Conservation (phyloP, 2,797 vertebrate genomes). For the Dipus sagitta region DNA sequence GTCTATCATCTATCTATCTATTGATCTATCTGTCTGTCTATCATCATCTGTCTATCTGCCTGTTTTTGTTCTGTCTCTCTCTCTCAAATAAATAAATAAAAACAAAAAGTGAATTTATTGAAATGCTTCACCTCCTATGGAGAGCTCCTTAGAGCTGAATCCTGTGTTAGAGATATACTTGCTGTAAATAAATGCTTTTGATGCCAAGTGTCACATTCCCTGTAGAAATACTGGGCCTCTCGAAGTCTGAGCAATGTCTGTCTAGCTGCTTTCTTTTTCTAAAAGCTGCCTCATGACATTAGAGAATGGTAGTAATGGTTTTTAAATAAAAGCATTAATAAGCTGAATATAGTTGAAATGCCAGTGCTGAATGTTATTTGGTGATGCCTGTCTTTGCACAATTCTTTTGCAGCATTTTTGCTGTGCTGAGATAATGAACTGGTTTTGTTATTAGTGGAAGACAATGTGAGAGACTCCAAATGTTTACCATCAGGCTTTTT, state of each 20-base stretch:
- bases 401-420: constrained; percentile 56
- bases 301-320: constrained; percentile 33
- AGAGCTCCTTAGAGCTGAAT: constrained; percentile 7
- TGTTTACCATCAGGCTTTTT: constrained; percentile 68
- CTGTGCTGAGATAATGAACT: constrained; percentile 64
- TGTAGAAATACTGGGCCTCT: not conserved
- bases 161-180: not conserved
- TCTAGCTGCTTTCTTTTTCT: constrained; percentile 56
- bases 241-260: constrained; percentile 2
- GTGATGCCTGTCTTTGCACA: constrained; percentile 78
- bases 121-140: constrained; percentile 16
- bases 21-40: no score
- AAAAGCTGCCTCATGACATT: constrained; percentile 28
- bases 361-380: constrained; percentile 78
- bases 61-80: no score
- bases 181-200: constrained; percentile 11
- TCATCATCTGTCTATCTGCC: no score
- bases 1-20: no score
- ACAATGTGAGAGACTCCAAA: constrained; percentile 68
- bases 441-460: constrained; percentile 86
- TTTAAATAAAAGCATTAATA: constrained; percentile 64
- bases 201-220: not conserved
- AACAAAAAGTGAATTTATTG: not conserved
- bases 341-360: constrained; percentile 74
- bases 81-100: no score